These are phyloP conservation scores for Gobionotothen gibberifrons DNA, from an alignment of 2,797 vertebrate species.

Conservation along the genomic window DNA sequence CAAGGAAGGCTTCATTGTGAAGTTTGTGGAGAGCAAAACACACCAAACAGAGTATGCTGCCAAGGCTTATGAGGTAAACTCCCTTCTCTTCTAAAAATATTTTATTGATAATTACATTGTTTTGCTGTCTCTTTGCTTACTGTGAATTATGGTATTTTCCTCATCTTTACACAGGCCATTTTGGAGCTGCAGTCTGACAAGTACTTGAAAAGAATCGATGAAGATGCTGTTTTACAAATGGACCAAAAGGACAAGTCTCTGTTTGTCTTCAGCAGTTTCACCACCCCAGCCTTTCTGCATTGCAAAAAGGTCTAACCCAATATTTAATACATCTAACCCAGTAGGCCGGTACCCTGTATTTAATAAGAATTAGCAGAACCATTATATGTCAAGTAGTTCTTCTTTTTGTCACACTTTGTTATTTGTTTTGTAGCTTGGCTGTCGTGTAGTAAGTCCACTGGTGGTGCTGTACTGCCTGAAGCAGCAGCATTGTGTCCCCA, in stretches of 20 bases:
- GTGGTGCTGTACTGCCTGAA: conserved; percentile 94
- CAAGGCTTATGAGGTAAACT: conserved; percentile 92
- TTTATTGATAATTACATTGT: background rate
- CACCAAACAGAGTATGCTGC: conserved; percentile 84
- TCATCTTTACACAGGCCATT: conserved; percentile 84
- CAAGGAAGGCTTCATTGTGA: conserved; percentile 89
- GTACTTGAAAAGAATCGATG: conserved; percentile 88
- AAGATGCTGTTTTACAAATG: conserved; percentile 85
- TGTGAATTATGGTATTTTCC: background rate
- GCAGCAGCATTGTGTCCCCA: conserved; percentile 92
- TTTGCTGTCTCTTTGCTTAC: background rate
- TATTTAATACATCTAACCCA: background rate
- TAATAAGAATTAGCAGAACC: background rate
- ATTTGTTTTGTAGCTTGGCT: conserved; percentile 86
- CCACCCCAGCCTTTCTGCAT: conserved; percentile 87
- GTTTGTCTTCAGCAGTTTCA: conserved; percentile 93
- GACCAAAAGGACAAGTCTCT: conserved; percentile 92
- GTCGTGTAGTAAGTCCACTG: conserved; percentile 94
- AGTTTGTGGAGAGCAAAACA: conserved; percentile 88
- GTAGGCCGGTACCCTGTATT: background rate
- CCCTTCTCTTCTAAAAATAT: background rate
- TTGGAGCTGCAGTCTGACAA: conserved; percentile 94
- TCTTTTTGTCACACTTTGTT: background rate
- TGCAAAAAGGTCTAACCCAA: conserved; percentile 89
- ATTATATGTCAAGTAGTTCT: background rate